Conservation (phyloP, 2,113 vertebrate species). For the Oriolus oriolus region DNA sequence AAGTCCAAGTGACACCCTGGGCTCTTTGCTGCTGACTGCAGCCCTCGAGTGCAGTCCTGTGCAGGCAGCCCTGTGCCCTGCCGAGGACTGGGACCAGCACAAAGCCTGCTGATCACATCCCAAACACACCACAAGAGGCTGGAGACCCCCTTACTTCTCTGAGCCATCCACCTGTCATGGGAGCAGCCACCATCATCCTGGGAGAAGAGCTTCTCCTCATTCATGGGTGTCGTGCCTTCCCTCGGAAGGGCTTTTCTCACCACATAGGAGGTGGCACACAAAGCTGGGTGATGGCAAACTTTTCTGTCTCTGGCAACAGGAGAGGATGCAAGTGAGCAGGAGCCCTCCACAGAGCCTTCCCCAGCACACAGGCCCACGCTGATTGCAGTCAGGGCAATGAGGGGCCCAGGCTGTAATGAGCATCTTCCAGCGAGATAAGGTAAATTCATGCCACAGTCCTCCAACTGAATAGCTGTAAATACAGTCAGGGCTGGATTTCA, state of each 20-base stretch:
- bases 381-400: not conserved
- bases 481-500: constrained; percentile 5
- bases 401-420: not conserved
- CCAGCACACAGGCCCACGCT: not conserved
- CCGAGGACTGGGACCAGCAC: not conserved
- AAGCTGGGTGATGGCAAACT: not conserved
- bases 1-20: not conserved
- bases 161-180: not conserved
- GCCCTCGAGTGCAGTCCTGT: not conserved
- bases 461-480: not conserved
- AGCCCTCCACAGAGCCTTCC: not conserved
- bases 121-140: fast-evolving
- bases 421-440: not conserved
- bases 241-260: not conserved
- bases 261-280: not conserved
- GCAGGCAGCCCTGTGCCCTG: not conserved
- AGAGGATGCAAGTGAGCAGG: not conserved
- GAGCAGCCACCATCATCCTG: not conserved
- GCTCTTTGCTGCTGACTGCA: not conserved
- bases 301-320: not conserved
- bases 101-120: not conserved
- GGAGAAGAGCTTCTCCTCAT: not conserved
- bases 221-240: not conserved
- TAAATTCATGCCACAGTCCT: not conserved
- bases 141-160: not conserved